Evolutionary conservation across 2,888 invertebrate species (phyloP).

Genomic region (Dendrolimus pini): DNA sequence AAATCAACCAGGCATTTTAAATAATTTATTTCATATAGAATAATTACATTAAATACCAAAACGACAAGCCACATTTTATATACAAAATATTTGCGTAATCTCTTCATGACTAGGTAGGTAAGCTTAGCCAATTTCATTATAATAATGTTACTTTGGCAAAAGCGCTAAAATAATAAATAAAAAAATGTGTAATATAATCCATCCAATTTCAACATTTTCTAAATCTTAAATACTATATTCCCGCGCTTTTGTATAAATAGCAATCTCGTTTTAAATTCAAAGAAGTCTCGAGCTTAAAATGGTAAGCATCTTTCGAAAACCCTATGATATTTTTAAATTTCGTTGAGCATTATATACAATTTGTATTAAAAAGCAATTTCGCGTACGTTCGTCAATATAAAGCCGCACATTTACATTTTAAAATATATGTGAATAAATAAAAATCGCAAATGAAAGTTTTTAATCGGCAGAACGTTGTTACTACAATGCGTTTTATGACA

Average conservation of each 20-base stretch:
- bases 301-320: too few species aligned
- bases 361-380: constrained; percentile 42
- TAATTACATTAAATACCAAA: constrained; percentile 49
- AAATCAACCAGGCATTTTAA: constrained; percentile 26
- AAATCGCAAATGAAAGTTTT: constrained; percentile 20
- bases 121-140: constrained; percentile 48
- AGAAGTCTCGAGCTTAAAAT: not conserved
- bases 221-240: not conserved
- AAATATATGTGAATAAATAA: constrained; percentile 12
- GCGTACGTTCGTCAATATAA: constrained; percentile 40
- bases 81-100: constrained; percentile 65
- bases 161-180: constrained; percentile 20
- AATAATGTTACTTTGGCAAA: constrained; percentile 30
- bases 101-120: constrained; percentile 62
- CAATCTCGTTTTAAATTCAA: constrained; percentile 1
- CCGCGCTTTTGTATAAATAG: not conserved
- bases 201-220: constrained; percentile 23
- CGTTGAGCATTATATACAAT: constrained; percentile 48
- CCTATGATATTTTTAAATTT: constrained; percentile 18
- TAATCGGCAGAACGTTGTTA: constrained; percentile 15
- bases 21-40: constrained; percentile 56
- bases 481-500: constrained; percentile 22
- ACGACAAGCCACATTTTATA: constrained; percentile 56
- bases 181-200: constrained; percentile 2
- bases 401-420: constrained; percentile 41